These are phyloP conservation scores for Himalopsyche japonica DNA, from an alignment of 2,888 invertebrate species.

Conservation along the genomic window DNA sequence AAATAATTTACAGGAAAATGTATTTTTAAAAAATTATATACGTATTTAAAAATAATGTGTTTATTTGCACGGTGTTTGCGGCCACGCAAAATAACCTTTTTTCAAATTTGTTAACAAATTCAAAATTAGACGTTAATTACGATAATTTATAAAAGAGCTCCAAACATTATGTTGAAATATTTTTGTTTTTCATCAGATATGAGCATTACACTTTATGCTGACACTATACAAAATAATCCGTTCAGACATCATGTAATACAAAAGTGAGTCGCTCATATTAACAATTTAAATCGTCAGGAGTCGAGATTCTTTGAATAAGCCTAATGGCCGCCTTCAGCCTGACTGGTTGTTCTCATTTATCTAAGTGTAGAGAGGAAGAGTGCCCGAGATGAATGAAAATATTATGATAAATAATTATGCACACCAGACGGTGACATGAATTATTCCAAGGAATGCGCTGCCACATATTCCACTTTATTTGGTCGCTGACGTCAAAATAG, in stretches of 20 bases:
- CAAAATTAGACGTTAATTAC: too few relatives aligned
- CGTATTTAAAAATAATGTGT: too few relatives aligned
- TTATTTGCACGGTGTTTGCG: too few relatives aligned
- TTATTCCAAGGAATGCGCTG: neutral
- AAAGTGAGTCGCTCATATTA: neutral
- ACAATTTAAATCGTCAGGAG: neutral
- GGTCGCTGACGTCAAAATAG: neutral
- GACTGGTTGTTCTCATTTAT: neutral
- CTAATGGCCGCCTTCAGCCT: neutral
- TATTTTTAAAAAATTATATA: too few relatives aligned
- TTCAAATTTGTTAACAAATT: too few relatives aligned
- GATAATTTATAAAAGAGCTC: too few relatives aligned
- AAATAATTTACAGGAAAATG: too few relatives aligned
- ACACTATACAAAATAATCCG: neutral
- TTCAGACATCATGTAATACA: neutral
- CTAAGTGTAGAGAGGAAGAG: neutral
- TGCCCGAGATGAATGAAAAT: conserved; percentile 1
- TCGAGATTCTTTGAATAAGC: neutral
- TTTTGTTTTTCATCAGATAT: too few relatives aligned
- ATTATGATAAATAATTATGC: conserved; percentile 8
- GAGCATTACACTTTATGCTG: neutral
- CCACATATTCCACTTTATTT: neutral
- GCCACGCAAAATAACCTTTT: too few relatives aligned
- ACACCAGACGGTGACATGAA: conserved; percentile 8
- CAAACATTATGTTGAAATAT: too few relatives aligned